phyloP scores from a whole-genome alignment of 2,888 invertebrate genomes.

The Balanococcus diminutus region DNA sequence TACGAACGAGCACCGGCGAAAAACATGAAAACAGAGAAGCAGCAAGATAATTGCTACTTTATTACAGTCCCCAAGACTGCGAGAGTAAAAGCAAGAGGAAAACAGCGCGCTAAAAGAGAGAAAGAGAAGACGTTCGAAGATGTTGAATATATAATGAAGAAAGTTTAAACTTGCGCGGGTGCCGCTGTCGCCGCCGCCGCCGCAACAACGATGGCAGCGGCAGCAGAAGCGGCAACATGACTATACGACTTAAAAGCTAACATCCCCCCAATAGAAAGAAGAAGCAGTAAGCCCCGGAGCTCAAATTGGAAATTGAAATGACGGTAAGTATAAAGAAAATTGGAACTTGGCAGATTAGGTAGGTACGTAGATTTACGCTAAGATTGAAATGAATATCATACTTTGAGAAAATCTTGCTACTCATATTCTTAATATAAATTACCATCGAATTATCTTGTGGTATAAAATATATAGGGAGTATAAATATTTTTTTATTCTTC shows the following conservation, averaged over 20 bases:
- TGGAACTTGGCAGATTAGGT: conserved; percentile 41
- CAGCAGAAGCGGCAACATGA: no score
- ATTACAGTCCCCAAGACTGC: conserved; percentile 43
- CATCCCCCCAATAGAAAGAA: background rate
- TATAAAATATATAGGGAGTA: no score
- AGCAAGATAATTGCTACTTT: conserved; percentile 52
- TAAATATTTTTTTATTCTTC: no score
- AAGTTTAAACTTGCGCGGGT: conserved; percentile 39
- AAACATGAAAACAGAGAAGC: conserved; percentile 40
- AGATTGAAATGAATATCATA: no score
- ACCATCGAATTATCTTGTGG: no score
- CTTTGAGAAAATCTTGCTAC: no score
- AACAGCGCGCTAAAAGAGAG: background rate
- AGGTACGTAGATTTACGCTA: conserved; percentile 16
- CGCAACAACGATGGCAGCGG: no score
- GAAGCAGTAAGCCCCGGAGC: conserved; percentile 36
- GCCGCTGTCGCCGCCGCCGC: no score
- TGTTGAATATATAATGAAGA: conserved; percentile 52
- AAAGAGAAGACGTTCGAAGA: conserved; percentile 33
- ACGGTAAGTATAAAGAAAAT: conserved; percentile 53
- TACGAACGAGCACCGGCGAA: background rate
- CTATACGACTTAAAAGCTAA: no score
- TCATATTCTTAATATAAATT: no score
- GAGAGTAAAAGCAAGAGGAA: background rate
- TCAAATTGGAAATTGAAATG: conserved; percentile 51